These are phyloP conservation scores for Anser cygnoides DNA, from an alignment of 2,113 vertebrate species.

Conservation along the genomic window DNA sequence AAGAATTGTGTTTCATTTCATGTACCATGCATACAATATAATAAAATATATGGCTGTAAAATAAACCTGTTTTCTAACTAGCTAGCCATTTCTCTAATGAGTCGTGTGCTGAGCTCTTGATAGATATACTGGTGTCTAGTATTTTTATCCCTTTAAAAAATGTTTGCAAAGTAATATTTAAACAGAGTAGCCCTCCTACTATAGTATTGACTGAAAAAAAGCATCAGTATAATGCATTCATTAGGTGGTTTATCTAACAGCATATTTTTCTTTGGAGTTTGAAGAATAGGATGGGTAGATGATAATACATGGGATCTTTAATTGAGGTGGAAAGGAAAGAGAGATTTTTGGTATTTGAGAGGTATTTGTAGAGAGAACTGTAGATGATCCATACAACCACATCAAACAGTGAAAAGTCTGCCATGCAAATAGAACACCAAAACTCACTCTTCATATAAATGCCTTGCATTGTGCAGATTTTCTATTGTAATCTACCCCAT, in stretches of 20 bases:
- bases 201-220: not conserved
- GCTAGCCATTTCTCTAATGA: not conserved
- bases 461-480: not conserved
- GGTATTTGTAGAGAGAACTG: not conserved
- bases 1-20: not conserved
- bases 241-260: not conserved
- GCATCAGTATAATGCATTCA: accelerated
- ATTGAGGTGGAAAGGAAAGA: not conserved
- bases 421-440: not conserved
- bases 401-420: not conserved
- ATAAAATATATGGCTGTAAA: not conserved
- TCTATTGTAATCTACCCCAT: not conserved
- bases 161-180: not conserved
- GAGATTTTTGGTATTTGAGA: no score
- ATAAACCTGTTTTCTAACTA: not conserved
- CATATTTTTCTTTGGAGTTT: not conserved
- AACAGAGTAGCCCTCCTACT: not conserved
- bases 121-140: not conserved
- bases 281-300: not conserved
- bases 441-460: not conserved
- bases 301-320: not conserved
- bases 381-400: not conserved
- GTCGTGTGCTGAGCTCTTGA: not conserved
- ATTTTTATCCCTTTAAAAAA: not conserved
- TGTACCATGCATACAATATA: not conserved